Evolutionary conservation across 2,888 invertebrate genomes (phyloP).

Genomic region (Epistrophella euchroma): DNA sequence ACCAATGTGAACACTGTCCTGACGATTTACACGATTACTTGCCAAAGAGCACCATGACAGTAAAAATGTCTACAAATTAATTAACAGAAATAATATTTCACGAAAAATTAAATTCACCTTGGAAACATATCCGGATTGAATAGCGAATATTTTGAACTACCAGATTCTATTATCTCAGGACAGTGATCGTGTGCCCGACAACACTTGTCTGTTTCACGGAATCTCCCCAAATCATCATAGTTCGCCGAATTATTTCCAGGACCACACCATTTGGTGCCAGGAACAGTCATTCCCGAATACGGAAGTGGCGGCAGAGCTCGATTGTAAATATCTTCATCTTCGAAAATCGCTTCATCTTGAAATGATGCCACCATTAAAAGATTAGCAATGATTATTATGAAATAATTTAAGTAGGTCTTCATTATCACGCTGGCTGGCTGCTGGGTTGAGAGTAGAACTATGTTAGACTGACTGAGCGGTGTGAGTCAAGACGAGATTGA

Average conservation of each 20-base stretch:
- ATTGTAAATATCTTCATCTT: constrained; percentile 83
- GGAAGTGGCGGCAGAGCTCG: constrained; percentile 80
- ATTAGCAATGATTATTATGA: background rate
- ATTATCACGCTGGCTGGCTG: constrained; percentile 31
- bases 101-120: constrained; percentile 77
- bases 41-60: background rate
- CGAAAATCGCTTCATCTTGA: constrained; percentile 82
- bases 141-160: constrained; percentile 78
- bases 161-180: constrained; percentile 81
- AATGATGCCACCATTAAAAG: constrained; percentile 74
- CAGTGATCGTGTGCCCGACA: constrained; percentile 92
- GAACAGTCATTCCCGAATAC: constrained; percentile 80
- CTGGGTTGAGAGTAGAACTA: constrained; percentile 31
- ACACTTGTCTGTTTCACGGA: constrained; percentile 92
- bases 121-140: constrained; percentile 82
- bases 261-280: constrained; percentile 96
- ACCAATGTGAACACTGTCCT: no score
- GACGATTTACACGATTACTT: background rate
- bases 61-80: background rate
- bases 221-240: constrained; percentile 92
- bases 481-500: constrained; percentile 12
- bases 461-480: background rate
- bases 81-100: background rate
- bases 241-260: constrained; percentile 91
- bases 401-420: constrained; percentile 36